Evolutionary conservation across 2,888 invertebrate species (phyloP).

Genomic region (Rhynchonema sp.): DNA sequence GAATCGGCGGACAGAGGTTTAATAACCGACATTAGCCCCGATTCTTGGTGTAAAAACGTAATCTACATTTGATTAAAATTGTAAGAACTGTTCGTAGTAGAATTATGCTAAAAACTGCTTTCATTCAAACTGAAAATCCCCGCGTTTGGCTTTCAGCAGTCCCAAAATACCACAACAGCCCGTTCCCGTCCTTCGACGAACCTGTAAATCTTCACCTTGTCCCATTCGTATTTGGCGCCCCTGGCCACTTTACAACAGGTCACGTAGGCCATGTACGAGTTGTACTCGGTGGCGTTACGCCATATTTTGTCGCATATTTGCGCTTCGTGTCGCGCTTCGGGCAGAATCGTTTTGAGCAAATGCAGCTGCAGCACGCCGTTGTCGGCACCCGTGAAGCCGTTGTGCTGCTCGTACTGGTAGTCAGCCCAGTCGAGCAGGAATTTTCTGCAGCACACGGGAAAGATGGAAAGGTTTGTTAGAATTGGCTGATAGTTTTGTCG

Average conservation of each 20-base stretch:
- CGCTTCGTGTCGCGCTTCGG: constrained; percentile 12
- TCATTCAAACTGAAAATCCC: too few species aligned
- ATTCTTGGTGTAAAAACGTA: too few species aligned
- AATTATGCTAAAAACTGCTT: too few species aligned
- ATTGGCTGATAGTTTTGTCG: too few species aligned
- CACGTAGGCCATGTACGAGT: constrained; percentile 22
- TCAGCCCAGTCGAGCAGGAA: constrained; percentile 16
- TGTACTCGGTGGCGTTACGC: constrained; percentile 17
- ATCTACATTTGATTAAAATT: too few species aligned
- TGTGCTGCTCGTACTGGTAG: constrained; percentile 16
- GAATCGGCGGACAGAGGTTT: too few species aligned
- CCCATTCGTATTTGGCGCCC: not conserved
- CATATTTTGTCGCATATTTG: constrained; percentile 17
- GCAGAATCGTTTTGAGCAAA: constrained; percentile 15
- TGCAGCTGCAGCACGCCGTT: constrained; percentile 17
- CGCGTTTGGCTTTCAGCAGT: too few species aligned
- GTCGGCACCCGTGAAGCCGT: constrained; percentile 20
- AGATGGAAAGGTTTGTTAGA: too few species aligned
- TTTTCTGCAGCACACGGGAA: not conserved
- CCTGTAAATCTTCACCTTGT: not conserved
- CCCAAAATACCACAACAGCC: too few species aligned
- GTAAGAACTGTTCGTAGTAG: too few species aligned
- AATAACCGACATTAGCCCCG: too few species aligned
- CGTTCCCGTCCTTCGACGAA: too few species aligned
- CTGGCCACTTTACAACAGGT: constrained; percentile 15